Evolutionary conservation across 1,140 invertebrate species (phyloP).

Genomic region (Orussus abietinus): DNA sequence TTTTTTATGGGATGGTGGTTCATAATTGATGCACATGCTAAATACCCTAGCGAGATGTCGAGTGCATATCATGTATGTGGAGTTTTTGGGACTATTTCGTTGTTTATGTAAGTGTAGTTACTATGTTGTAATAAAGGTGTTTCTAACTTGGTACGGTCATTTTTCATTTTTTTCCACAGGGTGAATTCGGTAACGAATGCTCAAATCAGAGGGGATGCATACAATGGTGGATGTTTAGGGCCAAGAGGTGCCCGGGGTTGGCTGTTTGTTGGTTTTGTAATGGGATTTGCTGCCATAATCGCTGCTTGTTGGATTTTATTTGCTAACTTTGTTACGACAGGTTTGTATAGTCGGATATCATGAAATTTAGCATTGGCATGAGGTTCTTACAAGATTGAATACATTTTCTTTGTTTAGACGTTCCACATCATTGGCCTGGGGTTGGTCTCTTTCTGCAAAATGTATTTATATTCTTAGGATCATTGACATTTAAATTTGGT

Average conservation of each 20-base stretch:
- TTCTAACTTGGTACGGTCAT: conserved; percentile 3
- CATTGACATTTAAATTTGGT: conserved; percentile 91
- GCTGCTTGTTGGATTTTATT: conserved; percentile 95
- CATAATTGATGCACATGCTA: conserved; percentile 88
- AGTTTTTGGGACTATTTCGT: conserved; percentile 86
- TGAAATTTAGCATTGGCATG: conserved; percentile 9
- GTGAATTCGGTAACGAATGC: conserved; percentile 96
- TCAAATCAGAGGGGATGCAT: conserved; percentile 83
- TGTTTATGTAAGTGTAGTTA: conserved; percentile 76
- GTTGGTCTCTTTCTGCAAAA: conserved; percentile 94
- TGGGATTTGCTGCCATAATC: conserved; percentile 93
- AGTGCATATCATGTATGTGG: conserved; percentile 91
- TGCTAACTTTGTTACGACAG: conserved; percentile 64
- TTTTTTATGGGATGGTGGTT: conserved; percentile 98
- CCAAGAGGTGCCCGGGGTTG: conserved; percentile 87
- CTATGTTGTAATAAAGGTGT: conserved; percentile 1
- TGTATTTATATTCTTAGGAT: conserved; percentile 88
- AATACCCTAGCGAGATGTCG: conserved; percentile 69
- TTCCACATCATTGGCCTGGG: conserved; percentile 69
- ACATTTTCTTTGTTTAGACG: conserved; percentile 25
- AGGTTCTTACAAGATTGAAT: conserved; percentile 1
- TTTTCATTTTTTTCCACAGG: conserved; percentile 51
- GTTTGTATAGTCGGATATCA: conserved; percentile 33
- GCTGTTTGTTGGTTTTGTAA: conserved; percentile 93
- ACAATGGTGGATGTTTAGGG: conserved; percentile 83